phyloP scores from a whole-genome alignment of 2,113 vertebrate genomes.

The Sigmodon hispidus region DNA sequence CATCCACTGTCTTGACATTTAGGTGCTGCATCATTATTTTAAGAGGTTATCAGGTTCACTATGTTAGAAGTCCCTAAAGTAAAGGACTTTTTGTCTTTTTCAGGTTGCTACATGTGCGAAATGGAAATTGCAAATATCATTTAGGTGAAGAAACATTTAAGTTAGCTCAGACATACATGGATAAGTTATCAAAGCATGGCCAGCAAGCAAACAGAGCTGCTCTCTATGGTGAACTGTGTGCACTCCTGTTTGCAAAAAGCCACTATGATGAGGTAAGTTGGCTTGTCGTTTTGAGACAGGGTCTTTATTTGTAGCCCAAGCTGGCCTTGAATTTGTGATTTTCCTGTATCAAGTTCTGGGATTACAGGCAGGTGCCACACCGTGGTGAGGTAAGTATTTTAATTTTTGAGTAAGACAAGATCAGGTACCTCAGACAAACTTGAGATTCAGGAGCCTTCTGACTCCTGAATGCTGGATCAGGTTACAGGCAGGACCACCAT shows the following conservation, averaged over 20 bases:
- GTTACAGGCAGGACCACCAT: neutral
- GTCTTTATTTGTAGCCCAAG: neutral
- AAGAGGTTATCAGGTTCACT: neutral
- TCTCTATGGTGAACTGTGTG: slow-evolving; percentile 97
- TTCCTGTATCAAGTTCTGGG: neutral
- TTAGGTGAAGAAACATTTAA: slow-evolving; percentile 99
- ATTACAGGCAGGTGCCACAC: neutral
- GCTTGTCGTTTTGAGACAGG: neutral
- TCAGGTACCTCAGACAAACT: neutral
- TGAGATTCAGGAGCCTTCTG: neutral
- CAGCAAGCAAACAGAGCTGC: slow-evolving; percentile 98
- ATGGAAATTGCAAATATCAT: slow-evolving; percentile 98
- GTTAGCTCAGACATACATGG: slow-evolving; percentile 97
- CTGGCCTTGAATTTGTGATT: neutral
- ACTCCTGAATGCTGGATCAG: neutral
- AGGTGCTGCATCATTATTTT: neutral
- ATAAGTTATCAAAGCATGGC: slow-evolving; percentile 96
- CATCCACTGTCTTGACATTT: neutral
- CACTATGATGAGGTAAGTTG: slow-evolving; percentile 96
- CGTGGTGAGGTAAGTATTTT: slow-evolving; percentile 87
- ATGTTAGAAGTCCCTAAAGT: neutral
- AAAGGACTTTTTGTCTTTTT: slow-evolving; percentile 43
- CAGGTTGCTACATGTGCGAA: slow-evolving; percentile 97
- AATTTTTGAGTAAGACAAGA: neutral
- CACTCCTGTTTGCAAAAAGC: slow-evolving; percentile 98